Percentiles rank a stretch among this genome's conserved stretches.
These are phyloP conservation scores for Neomonachus schauinslandi DNA, from an alignment of 2,113 vertebrate genomes.

Conservation along the genomic window DNA sequence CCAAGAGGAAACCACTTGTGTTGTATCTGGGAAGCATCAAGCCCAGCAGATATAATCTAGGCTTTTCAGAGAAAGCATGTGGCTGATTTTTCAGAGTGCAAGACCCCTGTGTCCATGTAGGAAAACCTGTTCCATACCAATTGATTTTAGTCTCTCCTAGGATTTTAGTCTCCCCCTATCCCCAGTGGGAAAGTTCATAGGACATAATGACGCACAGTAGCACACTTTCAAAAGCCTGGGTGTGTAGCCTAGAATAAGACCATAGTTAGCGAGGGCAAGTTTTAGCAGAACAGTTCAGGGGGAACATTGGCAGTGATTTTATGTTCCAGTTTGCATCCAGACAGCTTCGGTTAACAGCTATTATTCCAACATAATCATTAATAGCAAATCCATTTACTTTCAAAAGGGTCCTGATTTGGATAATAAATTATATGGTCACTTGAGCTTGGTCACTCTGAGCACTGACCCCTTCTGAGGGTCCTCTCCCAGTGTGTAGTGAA, in stretches of 20 bases:
- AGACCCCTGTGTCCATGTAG: background rate
- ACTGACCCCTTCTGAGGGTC: background rate
- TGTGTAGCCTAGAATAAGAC: background rate
- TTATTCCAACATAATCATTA: background rate
- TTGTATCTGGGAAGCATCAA: background rate
- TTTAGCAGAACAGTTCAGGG: background rate
- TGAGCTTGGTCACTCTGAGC: background rate
- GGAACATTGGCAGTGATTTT: background rate
- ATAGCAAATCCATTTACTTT: background rate
- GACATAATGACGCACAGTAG: background rate
- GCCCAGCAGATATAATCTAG: too few relatives aligned
- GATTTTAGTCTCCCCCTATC: background rate
- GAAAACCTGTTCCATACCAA: background rate
- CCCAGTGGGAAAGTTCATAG: background rate
- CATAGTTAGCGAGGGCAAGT: background rate
- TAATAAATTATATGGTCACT: constrained; percentile 7
- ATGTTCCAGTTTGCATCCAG: background rate
- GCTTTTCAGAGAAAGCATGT: background rate
- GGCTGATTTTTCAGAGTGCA: background rate
- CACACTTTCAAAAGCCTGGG: background rate
- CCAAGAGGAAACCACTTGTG: background rate
- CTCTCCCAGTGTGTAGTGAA: background rate
- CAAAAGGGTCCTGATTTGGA: background rate
- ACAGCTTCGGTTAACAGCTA: background rate
- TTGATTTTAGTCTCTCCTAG: background rate